phyloP scores from a whole-genome alignment of 2,888 invertebrate species.

The Lucinisca nassula region DNA sequence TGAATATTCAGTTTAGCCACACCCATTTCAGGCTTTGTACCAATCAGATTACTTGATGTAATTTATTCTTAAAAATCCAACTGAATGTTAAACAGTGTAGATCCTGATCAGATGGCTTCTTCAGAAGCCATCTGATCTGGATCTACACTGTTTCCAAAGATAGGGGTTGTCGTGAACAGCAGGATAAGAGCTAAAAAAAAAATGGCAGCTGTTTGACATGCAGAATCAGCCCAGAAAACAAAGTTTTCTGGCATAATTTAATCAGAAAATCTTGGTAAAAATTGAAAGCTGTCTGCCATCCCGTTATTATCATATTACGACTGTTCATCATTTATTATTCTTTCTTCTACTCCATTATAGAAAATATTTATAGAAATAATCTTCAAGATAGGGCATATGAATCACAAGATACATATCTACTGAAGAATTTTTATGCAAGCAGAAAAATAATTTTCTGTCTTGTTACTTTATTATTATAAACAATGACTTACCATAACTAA shows the following conservation, averaged over 20 bases:
- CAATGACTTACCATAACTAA: background rate
- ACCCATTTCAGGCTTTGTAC: too few relatives aligned
- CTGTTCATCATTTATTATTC: constrained; percentile 71
- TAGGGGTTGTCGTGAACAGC: too few relatives aligned
- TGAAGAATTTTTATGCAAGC: constrained; percentile 61
- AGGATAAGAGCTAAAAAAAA: too few relatives aligned
- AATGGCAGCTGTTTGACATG: background rate
- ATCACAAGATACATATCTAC: background rate
- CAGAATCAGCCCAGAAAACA: too few relatives aligned
- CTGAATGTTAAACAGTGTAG: too few relatives aligned
- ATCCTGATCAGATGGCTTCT: too few relatives aligned
- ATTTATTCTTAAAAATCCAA: too few relatives aligned
- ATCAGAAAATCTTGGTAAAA: background rate
- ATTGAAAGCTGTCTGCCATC: constrained; percentile 2
- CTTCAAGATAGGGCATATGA: background rate
- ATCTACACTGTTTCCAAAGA: too few relatives aligned
- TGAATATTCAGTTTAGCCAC: too few relatives aligned
- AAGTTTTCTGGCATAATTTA: constrained; percentile 1
- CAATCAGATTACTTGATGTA: too few relatives aligned
- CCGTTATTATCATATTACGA: constrained; percentile 29
- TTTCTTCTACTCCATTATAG: constrained; percentile 69
- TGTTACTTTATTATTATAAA: constrained; percentile 5
- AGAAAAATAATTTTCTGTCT: constrained; percentile 69
- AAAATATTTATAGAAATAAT: constrained; percentile 34
- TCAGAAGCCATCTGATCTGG: too few relatives aligned